phyloP scores from a whole-genome alignment of 2,888 invertebrate species.

The Eumerus sabulonum region DNA sequence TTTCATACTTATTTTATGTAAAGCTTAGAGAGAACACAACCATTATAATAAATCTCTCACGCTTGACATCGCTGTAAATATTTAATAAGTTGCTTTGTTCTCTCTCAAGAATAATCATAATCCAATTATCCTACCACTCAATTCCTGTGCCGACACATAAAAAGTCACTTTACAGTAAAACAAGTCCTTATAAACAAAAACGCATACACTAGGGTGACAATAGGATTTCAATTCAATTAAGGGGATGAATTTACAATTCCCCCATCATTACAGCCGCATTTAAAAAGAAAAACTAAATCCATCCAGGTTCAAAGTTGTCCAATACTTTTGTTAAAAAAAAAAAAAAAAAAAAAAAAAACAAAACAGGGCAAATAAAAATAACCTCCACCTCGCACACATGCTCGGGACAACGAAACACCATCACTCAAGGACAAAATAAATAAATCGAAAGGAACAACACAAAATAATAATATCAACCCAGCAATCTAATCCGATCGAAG shows the following conservation, averaged over 20 bases:
- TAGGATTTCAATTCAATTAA: conserved; percentile 20
- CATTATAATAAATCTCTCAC: too few relatives aligned
- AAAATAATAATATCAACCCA: conserved; percentile 61
- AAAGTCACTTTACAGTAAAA: conserved; percentile 25
- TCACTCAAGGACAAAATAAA: conserved; percentile 42
- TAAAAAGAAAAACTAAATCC: conserved; percentile 44
- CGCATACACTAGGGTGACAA: conserved; percentile 13
- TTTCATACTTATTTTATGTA: too few relatives aligned
- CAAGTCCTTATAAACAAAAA: not conserved
- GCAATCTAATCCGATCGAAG: conserved; percentile 71
- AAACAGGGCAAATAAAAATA: conserved; percentile 1
- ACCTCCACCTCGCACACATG: too few relatives aligned
- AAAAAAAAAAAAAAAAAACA: not conserved
- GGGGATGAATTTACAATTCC: not conserved
- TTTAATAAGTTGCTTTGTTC: too few relatives aligned
- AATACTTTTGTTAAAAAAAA: not conserved
- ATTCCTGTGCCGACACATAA: conserved; percentile 21
- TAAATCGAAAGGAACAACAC: conserved; percentile 47
- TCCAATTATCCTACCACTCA: conserved; percentile 27
- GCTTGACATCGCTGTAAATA: too few relatives aligned
- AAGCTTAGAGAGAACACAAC: too few relatives aligned
- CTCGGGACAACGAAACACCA: too few relatives aligned
- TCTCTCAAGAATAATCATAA: conserved; percentile 12
- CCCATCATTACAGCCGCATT: conserved; percentile 7
- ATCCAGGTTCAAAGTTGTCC: conserved; percentile 1